A percentile compares a stretch with the other conserved stretches of the same genome.
Conservation (phyloP, 2,113 vertebrate genomes). For the Cebidichthys violaceus region DNA sequence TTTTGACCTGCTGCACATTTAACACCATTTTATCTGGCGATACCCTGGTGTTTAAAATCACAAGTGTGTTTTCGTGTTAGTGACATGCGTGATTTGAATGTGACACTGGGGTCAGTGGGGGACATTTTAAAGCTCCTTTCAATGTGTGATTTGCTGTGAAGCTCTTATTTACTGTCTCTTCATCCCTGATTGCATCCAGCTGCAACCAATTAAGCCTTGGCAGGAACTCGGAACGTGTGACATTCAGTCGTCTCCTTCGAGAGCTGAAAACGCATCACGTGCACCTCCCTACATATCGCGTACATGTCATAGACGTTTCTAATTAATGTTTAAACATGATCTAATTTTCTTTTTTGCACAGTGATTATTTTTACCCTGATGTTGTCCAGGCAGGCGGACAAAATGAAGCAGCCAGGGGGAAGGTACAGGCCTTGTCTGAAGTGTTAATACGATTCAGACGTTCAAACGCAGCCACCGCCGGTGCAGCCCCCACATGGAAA, state of each 20-base stretch:
- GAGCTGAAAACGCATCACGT: slow-evolving; percentile 1
- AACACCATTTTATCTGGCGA: slow-evolving; percentile 1
- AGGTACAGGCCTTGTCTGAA: slow-evolving; percentile 43
- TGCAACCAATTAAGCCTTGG: slow-evolving; percentile 67
- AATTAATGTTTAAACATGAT: neutral
- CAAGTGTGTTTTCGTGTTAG: slow-evolving; percentile 16
- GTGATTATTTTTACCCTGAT: slow-evolving; percentile 37
- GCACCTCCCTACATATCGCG: neutral
- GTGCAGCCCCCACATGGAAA: slow-evolving; percentile 43
- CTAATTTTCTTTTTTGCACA: neutral
- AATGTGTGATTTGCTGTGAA: slow-evolving; percentile 26
- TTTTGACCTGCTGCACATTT: slow-evolving; percentile 21
- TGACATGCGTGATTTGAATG: slow-evolving; percentile 17
- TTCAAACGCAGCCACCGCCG: slow-evolving; percentile 43
- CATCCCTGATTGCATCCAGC: slow-evolving; percentile 74
- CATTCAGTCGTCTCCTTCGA: neutral
- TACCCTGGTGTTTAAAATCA: slow-evolving; percentile 7
- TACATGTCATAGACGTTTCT: neutral
- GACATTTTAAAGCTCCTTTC: slow-evolving; percentile 42
- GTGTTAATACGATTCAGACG: slow-evolving; percentile 63
- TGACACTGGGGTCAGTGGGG: slow-evolving; percentile 34
- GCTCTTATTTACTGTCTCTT: slow-evolving; percentile 63
- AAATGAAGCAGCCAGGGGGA: slow-evolving; percentile 34
- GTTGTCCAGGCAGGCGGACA: slow-evolving; percentile 36
- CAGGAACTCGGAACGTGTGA: slow-evolving; percentile 36